phyloP scores from a whole-genome alignment of 92 coral and sea anemone genomes.

The Paramuricea clavata region DNA sequence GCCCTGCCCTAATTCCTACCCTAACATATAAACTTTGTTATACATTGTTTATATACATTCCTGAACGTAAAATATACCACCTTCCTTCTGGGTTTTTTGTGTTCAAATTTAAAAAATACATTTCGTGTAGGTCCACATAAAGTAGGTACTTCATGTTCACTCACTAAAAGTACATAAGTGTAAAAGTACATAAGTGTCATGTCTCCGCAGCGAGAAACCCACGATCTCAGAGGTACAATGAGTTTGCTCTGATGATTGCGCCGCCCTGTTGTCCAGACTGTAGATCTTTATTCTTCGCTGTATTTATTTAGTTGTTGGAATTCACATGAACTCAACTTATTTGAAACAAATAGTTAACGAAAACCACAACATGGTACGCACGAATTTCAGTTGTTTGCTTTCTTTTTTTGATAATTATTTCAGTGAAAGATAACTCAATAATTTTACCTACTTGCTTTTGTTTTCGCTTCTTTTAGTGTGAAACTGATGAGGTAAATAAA shows the following conservation, averaged over 20 bases:
- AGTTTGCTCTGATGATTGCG: background rate
- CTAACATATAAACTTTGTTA: no score
- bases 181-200: no score
- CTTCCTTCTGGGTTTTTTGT: no score
- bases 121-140: no score
- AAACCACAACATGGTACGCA: background rate
- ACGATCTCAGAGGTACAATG: no score
- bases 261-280: background rate
- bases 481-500: background rate
- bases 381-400: background rate
- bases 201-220: no score
- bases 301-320: conserved; percentile 71
- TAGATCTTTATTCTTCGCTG: background rate
- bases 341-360: conserved; percentile 30
- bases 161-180: no score
- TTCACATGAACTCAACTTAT: conserved; percentile 53
- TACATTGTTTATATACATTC: no score
- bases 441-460: background rate
- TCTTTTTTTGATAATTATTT: background rate
- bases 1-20: no score
- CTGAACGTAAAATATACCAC: no score
- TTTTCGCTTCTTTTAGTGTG: background rate
- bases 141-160: no score
- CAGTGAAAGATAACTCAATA: background rate
- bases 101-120: no score